Percentiles rank a stretch among this genome's conserved stretches.
These are phyloP conservation scores for Phylloscopus collybita DNA, from an alignment of 2,797 vertebrate species.

Conservation along the genomic window DNA sequence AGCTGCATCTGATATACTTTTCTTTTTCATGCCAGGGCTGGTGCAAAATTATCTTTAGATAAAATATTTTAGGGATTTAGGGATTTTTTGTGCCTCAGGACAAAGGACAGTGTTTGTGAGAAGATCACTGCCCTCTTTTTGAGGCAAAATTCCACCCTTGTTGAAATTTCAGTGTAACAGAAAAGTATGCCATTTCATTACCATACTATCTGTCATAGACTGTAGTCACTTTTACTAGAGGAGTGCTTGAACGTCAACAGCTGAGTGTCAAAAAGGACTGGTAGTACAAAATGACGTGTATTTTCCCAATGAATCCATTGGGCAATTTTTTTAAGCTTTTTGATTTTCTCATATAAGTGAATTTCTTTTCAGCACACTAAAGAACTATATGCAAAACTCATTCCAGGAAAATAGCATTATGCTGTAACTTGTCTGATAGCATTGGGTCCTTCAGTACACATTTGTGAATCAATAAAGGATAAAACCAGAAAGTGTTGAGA, in stretches of 20 bases:
- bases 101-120: conserved; percentile 74
- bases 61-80: conserved; percentile 81
- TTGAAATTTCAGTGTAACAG: conserved; percentile 67
- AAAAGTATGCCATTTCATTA: conserved; percentile 51
- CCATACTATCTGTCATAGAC: background rate
- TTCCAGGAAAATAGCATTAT: background rate
- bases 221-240: background rate
- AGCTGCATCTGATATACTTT: conserved; percentile 66
- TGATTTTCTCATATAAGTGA: conserved; percentile 4
- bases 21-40: conserved; percentile 61
- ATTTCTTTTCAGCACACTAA: background rate
- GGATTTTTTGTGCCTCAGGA: conserved; percentile 77
- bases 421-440: background rate
- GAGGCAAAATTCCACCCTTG: conserved; percentile 62
- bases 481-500: background rate
- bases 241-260: background rate
- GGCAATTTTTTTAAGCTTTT: background rate
- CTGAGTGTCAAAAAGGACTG: background rate
- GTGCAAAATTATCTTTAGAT: conserved; percentile 75
- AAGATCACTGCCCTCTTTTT: conserved; percentile 74
- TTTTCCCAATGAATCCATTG: background rate
- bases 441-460: background rate
- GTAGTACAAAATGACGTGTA: background rate
- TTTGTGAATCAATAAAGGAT: background rate
- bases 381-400: background rate